These are phyloP conservation scores for Clarias batrachus DNA, from an alignment of 2,113 vertebrate species.

Conservation along the genomic window DNA sequence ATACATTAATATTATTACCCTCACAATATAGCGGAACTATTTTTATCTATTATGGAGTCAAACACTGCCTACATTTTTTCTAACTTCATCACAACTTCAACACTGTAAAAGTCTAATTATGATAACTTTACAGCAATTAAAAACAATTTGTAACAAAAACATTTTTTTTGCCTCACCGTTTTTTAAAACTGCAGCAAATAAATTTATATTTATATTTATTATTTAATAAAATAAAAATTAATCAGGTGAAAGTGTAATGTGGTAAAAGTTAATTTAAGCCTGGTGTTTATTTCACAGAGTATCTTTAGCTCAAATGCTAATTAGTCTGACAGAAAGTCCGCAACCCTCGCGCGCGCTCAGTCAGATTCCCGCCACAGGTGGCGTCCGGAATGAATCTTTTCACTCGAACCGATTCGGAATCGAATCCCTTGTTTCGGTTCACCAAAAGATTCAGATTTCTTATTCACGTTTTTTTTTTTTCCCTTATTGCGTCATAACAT, in stretches of 20 bases:
- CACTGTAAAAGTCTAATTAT: background rate
- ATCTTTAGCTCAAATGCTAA: background rate
- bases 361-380: no score
- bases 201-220: no score
- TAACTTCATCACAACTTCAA: background rate
- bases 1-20: background rate
- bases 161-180: background rate
- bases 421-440: no score
- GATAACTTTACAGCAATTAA: background rate
- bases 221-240: no score
- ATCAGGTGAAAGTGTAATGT: background rate
- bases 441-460: no score
- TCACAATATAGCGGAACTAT: background rate
- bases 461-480: no score
- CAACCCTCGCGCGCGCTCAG: no score
- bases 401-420: no score
- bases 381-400: no score
- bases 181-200: background rate
- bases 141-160: background rate
- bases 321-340: no score
- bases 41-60: background rate
- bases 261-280: background rate
- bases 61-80: background rate
- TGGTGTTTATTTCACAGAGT: background rate
- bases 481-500: no score